Conservation (phyloP, 2,888 invertebrate species). For the Hirtodrosophila alboralis region DNA sequence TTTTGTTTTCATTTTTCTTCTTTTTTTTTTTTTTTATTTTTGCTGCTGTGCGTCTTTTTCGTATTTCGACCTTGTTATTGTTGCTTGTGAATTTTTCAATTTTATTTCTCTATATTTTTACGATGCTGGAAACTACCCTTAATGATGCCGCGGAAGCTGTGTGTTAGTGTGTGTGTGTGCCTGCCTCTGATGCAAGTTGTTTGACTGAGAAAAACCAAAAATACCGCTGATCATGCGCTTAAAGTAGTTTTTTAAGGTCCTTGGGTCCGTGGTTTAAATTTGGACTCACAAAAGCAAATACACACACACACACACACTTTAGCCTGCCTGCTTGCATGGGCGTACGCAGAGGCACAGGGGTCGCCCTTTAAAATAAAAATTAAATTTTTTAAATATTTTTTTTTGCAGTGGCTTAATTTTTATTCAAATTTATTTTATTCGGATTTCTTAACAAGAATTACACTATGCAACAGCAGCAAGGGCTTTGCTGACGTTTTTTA, state of each 20-base stretch:
- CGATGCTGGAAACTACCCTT: conserved; percentile 81
- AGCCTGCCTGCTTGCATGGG: conserved; percentile 8
- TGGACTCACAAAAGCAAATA: conserved; percentile 6
- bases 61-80: conserved; percentile 31
- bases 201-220: conserved; percentile 47
- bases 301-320: conserved; percentile 3
- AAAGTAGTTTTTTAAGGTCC: conserved; percentile 58
- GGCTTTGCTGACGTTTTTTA: too few species aligned
- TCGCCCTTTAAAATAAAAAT: too few species aligned
- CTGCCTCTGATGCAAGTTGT: conserved; percentile 39
- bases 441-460: too few species aligned
- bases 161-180: conserved; percentile 16
- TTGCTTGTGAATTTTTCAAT: conserved; percentile 63
- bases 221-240: conserved; percentile 68
- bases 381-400: too few species aligned
- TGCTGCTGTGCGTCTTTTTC: conserved; percentile 12
- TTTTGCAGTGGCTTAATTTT: too few species aligned
- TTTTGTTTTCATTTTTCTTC: conserved; percentile 48
- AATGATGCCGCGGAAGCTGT: conserved; percentile 74
- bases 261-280: conserved; percentile 8
- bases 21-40: conserved; percentile 21
- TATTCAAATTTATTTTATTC: too few species aligned
- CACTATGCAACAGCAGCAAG: too few species aligned
- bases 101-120: conserved; percentile 81
- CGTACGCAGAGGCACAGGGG: background rate